phyloP scores from a whole-genome alignment of 1,140 invertebrate species.

The Campoletis sonorensis region DNA sequence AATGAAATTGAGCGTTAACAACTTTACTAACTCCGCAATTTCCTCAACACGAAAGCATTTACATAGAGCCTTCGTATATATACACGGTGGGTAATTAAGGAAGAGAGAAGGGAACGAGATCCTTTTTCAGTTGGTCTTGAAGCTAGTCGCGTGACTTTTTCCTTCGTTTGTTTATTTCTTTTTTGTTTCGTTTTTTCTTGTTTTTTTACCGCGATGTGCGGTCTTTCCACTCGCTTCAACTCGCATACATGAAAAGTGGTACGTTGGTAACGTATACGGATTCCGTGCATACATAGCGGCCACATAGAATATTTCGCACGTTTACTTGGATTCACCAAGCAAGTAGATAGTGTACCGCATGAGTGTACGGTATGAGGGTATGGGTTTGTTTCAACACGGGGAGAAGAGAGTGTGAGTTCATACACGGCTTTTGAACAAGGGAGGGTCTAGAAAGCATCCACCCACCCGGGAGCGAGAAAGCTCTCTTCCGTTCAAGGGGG shows the following conservation, averaged over 20 bases:
- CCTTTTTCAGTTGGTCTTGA: slow-evolving; percentile 41
- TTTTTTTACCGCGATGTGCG: slow-evolving; percentile 37
- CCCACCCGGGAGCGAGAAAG: slow-evolving; percentile 19
- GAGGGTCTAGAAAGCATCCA: slow-evolving; percentile 36
- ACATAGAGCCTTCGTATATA: background rate
- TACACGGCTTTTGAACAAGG: slow-evolving; percentile 38
- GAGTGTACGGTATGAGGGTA: background rate
- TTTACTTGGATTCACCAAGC: slow-evolving; percentile 27
- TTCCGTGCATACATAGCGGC: background rate
- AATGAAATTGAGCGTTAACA: background rate
- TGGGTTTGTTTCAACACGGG: background rate
- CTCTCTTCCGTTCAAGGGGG: slow-evolving; percentile 21
- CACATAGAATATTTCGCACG: slow-evolving; percentile 4
- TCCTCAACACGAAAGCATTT: background rate
- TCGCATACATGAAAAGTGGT: slow-evolving; percentile 29
- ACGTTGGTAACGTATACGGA: slow-evolving; percentile 11
- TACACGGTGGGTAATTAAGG: slow-evolving; percentile 50
- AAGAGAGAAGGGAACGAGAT: slow-evolving; percentile 41
- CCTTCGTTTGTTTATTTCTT: slow-evolving; percentile 20
- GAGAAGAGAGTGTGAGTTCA: slow-evolving; percentile 22
- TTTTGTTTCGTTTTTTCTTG: slow-evolving; percentile 48
- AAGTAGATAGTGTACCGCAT: background rate
- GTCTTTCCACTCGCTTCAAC: slow-evolving; percentile 52
- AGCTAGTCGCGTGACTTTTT: slow-evolving; percentile 44
- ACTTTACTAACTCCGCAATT: background rate